Conservation (phyloP, 23 tunicate genomes). For the Ciona savignyi region DNA sequence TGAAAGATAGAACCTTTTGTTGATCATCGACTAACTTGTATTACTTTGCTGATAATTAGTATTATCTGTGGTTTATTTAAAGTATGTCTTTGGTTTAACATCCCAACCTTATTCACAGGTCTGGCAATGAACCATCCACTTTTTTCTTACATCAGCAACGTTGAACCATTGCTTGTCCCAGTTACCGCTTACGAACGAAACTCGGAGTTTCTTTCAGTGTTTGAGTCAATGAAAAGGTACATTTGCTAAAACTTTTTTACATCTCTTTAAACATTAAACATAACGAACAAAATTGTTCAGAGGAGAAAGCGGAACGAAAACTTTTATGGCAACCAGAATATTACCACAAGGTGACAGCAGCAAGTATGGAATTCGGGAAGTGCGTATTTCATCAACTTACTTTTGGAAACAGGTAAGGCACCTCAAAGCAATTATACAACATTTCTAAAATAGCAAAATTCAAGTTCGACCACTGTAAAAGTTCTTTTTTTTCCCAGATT, state of each 20-base stretch:
- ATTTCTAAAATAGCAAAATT: too few relatives aligned
- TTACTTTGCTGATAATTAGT: too few relatives aligned
- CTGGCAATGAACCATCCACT: constrained; percentile 51
- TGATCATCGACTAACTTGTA: too few relatives aligned
- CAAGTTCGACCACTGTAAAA: too few relatives aligned
- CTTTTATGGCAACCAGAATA: constrained; percentile 28
- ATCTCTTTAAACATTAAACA: too few relatives aligned
- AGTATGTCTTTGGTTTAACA: too few relatives aligned
- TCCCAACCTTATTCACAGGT: constrained; percentile 27
- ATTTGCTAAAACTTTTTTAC: too few relatives aligned
- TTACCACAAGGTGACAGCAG: constrained; percentile 32
- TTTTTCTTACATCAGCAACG: constrained; percentile 14
- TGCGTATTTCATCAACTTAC: constrained; percentile 5
- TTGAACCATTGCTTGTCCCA: constrained; percentile 9
- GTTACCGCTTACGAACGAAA: constrained; percentile 39
- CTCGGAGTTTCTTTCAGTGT: constrained; percentile 10
- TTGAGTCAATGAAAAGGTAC: constrained; percentile 49
- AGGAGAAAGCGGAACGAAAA: constrained; percentile 29
- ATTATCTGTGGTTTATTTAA: too few relatives aligned
- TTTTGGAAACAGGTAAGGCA: constrained; percentile 53
- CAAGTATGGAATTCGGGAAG: constrained; percentile 20
- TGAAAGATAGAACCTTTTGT: too few relatives aligned
- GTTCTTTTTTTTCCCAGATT: too few relatives aligned
- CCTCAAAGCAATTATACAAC: too few relatives aligned
- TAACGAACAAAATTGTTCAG: too few relatives aligned